Evolutionary conservation across 35 echinoderm and acorn worm genomes (phyloP), one percentile per base, ranked within the genome.

Genomic region (Stichopus chloronotus): DNA sequence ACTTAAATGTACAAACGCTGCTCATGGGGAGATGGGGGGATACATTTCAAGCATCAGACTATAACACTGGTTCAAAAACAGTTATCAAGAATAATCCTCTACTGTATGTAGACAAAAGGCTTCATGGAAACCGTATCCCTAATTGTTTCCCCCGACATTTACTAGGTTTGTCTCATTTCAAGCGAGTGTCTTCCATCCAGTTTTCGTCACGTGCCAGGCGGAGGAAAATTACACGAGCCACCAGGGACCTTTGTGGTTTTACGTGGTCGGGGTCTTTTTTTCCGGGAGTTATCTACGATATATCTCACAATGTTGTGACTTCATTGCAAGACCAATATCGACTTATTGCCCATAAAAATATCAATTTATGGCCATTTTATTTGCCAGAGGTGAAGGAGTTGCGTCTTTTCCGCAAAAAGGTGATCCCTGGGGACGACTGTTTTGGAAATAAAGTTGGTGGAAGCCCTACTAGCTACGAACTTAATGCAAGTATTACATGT

Each of bases 311-410:
- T 61, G 59, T 61, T 61, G 59, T 72, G 69, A 72, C 19, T 14
- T 72, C 13, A 19, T 19, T 16, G 20, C 22, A 16, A 74, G 20
- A 74, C 69, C 69, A 22, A n/a, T n/a, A 74, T 74, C 69, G 22
- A 74, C 69, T 74, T 74, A 74, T 74, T 20, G 69, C 69, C 69
- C 69, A 74, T 74, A 74, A 74, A 74, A 74, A 20, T 43, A 43
- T n/a, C 13, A 74, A 19, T 72, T 74, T 74, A 74, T 74, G 69
- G 69, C 19, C 14, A 74, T 74, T 74, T 74, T 74, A 74, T 74
- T 74, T 74, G 13, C 17, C 30, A 20, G 69, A 74, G 69, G 69
- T 74, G 69, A 74, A 74, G 69, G 69, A 74, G 69, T 74, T 74
- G 69, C 69, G 69, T 74, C 69, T 74, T 74, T 43, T 74, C 69